These are phyloP conservation scores for Gastrophysa polygoni DNA, from an alignment of 2,888 invertebrate species.

Conservation along the genomic window DNA sequence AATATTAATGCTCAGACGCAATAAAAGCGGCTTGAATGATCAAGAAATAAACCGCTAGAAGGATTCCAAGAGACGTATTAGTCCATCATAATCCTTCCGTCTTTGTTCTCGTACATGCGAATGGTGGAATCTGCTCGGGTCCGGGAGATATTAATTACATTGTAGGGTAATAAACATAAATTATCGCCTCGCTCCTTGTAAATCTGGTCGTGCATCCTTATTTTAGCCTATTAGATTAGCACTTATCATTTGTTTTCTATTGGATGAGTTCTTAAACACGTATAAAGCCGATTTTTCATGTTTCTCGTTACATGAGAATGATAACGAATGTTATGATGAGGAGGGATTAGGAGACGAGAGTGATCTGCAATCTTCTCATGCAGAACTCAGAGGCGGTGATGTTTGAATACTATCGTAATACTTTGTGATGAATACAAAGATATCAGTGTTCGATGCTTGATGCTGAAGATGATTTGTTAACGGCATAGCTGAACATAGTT, in stretches of 20 bases:
- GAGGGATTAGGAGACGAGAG: constrained; percentile 7
- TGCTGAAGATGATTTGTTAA: no score
- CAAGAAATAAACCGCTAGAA: neutral
- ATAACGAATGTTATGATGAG: constrained; percentile 15
- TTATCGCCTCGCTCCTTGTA: constrained; percentile 39
- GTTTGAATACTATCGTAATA: no score
- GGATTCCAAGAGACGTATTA: neutral
- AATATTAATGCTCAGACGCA: neutral
- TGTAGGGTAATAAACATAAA: constrained; percentile 45
- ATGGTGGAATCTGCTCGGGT: constrained; percentile 36
- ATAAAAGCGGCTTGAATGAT: neutral
- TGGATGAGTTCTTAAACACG: constrained; percentile 21
- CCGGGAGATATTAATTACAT: constrained; percentile 45
- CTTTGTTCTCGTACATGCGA: neutral
- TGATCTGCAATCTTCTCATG: no score
- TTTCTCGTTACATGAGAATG: constrained; percentile 15
- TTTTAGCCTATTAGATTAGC: constrained; percentile 41
- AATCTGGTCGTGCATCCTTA: constrained; percentile 44
- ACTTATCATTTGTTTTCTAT: constrained; percentile 34
- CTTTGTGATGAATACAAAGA: no score
- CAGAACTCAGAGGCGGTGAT: no score
- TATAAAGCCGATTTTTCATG: constrained; percentile 13
- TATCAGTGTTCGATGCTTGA: no score
- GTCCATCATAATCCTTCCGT: neutral
- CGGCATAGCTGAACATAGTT: no score